A percentile compares a stretch with the other conserved stretches of the same genome.
Conservation (phyloP, 2,888 invertebrate species). For the Bembecia ichneumoniformis region DNA sequence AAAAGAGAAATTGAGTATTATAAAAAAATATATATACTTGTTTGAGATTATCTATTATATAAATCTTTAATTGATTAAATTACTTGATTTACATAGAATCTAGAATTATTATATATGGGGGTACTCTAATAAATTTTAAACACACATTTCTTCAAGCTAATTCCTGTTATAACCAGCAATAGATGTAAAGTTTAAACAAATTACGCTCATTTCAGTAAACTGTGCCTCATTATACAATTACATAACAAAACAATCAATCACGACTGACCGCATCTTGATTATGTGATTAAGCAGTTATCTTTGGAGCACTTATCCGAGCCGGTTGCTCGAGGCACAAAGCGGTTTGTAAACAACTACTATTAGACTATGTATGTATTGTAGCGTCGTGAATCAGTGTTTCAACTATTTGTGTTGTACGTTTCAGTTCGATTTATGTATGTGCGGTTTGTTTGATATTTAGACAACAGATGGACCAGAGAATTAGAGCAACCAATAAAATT, state of each 20-base stretch:
- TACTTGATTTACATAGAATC: too few species aligned
- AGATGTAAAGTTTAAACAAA: constrained; percentile 3
- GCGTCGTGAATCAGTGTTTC: background rate
- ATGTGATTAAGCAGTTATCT: constrained; percentile 51
- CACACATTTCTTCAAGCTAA: too few species aligned
- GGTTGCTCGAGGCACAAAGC: constrained; percentile 12
- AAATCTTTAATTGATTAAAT: too few species aligned
- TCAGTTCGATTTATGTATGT: background rate
- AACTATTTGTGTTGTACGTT: background rate
- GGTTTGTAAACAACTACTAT: constrained; percentile 14
- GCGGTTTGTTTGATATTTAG: background rate
- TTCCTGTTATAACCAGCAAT: background rate
- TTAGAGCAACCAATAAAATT: background rate
- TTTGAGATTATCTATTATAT: too few species aligned
- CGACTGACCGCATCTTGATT: constrained; percentile 42
- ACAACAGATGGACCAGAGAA: background rate
- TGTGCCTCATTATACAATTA: constrained; percentile 25
- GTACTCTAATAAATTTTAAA: too few species aligned
- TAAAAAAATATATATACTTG: too few species aligned
- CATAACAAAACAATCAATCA: constrained; percentile 20
- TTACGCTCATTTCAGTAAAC: constrained; percentile 20
- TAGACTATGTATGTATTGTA: background rate
- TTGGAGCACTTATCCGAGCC: constrained; percentile 13
- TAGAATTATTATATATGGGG: too few species aligned
- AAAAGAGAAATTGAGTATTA: too few species aligned